Conservation (phyloP, 2,888 invertebrate genomes). For the Lottia scabra region DNA sequence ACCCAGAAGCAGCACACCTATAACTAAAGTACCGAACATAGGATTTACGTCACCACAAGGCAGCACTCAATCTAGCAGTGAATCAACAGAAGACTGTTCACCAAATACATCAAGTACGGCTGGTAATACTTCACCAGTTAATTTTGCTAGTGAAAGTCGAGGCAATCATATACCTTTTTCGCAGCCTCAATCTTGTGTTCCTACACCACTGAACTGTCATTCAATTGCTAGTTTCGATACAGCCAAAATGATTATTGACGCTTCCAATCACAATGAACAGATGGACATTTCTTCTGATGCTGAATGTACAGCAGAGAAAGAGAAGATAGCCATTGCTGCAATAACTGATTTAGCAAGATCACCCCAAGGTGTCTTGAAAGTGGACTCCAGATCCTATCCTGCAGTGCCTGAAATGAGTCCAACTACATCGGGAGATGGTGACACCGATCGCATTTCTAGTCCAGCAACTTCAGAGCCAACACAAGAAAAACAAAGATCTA, state of each 20-base stretch:
- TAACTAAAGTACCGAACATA: background rate
- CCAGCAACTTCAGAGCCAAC: conserved; percentile 35
- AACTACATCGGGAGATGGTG: conserved; percentile 16
- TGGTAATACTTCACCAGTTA: background rate
- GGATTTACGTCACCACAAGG: background rate
- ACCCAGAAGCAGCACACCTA: conserved; percentile 1
- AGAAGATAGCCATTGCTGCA: conserved; percentile 18
- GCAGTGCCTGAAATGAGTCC: conserved; percentile 15
- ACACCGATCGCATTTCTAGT: conserved; percentile 28
- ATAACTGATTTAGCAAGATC: conserved; percentile 6
- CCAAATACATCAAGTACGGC: background rate
- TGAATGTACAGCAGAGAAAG: background rate
- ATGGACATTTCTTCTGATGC: conserved; percentile 5
- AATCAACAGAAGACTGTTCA: background rate
- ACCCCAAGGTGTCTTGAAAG: conserved; percentile 12
- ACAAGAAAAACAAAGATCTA: conserved; percentile 37
- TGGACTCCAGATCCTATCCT: conserved; percentile 1
- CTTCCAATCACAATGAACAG: conserved; percentile 18
- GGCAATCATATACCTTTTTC: background rate
- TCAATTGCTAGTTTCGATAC: background rate
- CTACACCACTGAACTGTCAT: background rate
- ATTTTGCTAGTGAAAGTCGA: background rate
- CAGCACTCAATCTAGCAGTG: background rate
- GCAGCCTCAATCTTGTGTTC: conserved; percentile 3
- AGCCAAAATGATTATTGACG: conserved; percentile 19